Percentiles rank a stretch among this genome's conserved stretches.
phyloP scores from a whole-genome alignment of 2,113 vertebrate genomes.

The Ctenomys sociabilis region DNA sequence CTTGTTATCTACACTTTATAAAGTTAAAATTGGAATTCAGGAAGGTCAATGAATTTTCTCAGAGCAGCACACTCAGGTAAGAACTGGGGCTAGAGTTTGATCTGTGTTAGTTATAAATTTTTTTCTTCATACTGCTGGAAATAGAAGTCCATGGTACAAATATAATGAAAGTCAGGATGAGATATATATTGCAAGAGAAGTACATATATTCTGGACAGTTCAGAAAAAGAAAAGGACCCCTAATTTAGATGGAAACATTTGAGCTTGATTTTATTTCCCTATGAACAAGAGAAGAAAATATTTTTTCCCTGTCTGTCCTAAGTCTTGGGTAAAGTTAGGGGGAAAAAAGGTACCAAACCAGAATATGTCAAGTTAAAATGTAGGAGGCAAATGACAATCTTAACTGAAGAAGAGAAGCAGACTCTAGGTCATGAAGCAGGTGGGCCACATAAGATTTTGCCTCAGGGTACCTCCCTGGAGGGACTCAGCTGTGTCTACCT shows the following conservation, averaged over 20 bases:
- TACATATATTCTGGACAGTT: not conserved
- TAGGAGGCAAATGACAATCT: not conserved
- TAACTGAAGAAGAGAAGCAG: not conserved
- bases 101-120: not conserved
- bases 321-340: not conserved
- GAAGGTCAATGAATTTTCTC: not conserved
- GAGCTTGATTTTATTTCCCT: not conserved
- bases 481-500: not conserved
- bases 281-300: not conserved
- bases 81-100: not conserved
- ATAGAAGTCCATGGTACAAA: not conserved
- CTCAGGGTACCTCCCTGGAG: not conserved
- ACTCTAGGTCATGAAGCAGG: not conserved
- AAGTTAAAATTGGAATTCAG: constrained; percentile 1
- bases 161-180: not conserved
- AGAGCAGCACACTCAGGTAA: not conserved
- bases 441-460: not conserved
- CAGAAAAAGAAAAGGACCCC: not conserved
- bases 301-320: not conserved
- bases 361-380: not conserved
- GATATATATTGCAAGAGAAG: not conserved
- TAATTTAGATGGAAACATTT: not conserved
- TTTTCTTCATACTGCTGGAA: not conserved
- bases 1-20: not conserved
- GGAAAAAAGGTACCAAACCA: not conserved